phyloP scores from a whole-genome alignment of 1,140 invertebrate species.

The Neodiprion fabricii region DNA sequence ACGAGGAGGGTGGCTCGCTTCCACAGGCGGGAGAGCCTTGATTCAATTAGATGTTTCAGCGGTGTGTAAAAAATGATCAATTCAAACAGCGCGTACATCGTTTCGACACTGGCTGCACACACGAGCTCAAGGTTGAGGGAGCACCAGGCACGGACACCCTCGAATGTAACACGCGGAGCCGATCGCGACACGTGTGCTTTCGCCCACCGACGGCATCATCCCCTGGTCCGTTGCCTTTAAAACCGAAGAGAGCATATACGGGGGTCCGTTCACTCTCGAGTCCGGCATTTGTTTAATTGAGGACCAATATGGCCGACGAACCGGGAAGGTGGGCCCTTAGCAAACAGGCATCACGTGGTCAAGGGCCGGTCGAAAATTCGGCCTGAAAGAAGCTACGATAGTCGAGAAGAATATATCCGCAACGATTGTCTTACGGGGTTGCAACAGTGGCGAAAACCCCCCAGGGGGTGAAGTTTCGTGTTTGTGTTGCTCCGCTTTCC shows the following conservation, averaged over 20 bases:
- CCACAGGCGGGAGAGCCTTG: background rate
- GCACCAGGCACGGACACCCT: background rate
- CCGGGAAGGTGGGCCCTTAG: background rate
- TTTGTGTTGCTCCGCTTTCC: background rate
- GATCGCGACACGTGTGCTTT: constrained; percentile 39
- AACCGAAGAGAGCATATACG: background rate
- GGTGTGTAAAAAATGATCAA: constrained; percentile 3
- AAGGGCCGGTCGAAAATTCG: background rate
- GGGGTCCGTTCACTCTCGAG: constrained; percentile 40
- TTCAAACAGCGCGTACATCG: background rate
- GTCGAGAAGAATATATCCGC: too few species aligned
- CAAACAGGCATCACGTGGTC: constrained; percentile 8
- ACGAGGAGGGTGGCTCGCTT: background rate
- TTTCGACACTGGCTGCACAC: background rate
- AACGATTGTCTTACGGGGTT: background rate
- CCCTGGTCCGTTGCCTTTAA: background rate
- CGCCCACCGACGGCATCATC: constrained; percentile 20
- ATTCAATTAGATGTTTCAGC: constrained; percentile 8
- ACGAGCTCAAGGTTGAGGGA: background rate
- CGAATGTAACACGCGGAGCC: constrained; percentile 14
- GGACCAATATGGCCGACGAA: constrained; percentile 44
- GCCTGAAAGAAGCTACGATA: background rate
- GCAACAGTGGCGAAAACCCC: too few species aligned
- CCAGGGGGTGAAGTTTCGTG: background rate
- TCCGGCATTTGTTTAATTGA: constrained; percentile 54